Conservation (phyloP, 2,797 vertebrate genomes). For the Uromys caudimaculatus region DNA sequence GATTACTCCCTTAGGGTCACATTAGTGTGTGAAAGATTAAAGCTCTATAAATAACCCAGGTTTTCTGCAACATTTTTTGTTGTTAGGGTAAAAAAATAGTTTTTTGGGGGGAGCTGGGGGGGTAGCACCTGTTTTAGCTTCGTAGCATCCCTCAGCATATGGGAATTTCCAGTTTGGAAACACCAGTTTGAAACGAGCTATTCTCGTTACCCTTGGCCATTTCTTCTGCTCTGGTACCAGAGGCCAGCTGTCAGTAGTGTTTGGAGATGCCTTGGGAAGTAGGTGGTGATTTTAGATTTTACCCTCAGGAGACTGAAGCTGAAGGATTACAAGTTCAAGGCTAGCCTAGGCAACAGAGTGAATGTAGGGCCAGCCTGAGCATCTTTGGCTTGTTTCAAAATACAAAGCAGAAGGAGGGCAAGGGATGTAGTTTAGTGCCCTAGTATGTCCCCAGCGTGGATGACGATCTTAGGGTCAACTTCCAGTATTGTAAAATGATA, state of each 20-base stretch:
- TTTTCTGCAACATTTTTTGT: slow-evolving; percentile 39
- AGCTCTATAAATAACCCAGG: not conserved
- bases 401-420: not conserved
- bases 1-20: not conserved
- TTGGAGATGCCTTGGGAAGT: slow-evolving; percentile 21
- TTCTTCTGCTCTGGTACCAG: not conserved
- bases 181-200: not conserved
- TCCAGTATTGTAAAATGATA: not conserved
- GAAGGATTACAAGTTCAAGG: not conserved
- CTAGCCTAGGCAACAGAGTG: not conserved
- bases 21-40: not conserved
- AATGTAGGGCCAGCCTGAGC: not conserved
- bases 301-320: not conserved
- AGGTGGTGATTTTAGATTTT: slow-evolving; percentile 48
- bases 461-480: not conserved
- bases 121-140: not conserved
- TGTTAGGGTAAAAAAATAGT: not conserved
- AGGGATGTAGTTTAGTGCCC: not conserved
- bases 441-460: not conserved
- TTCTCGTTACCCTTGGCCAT: not conserved
- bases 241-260: slow-evolving; percentile 9
- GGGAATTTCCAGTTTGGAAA: slow-evolving; percentile 23
- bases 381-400: not conserved
- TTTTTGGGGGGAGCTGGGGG: no score
- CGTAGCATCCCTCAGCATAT: accelerated